Percentiles rank a stretch among this genome's conserved stretches.
Conservation (phyloP, 2,113 vertebrate species). For the Holacanthus passer region DNA sequence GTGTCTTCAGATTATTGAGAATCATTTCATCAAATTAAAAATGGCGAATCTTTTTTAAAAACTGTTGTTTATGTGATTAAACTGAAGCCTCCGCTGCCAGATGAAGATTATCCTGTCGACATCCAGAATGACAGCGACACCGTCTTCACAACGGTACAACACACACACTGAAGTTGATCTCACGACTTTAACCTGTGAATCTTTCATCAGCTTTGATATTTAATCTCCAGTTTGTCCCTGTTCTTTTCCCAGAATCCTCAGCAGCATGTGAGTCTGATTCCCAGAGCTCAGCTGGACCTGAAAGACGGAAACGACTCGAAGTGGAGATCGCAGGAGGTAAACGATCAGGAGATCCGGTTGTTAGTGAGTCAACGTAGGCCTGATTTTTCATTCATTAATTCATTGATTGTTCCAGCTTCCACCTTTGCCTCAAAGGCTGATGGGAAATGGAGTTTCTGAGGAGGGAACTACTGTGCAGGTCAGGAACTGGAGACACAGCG, state of each 20-base stretch:
- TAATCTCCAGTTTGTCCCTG: neutral
- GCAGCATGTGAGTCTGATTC: slow-evolving; percentile 64
- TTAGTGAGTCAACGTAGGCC: rapidly evolving
- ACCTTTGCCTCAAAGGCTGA: slow-evolving; percentile 36
- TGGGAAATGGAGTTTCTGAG: slow-evolving; percentile 70
- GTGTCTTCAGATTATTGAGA: no score
- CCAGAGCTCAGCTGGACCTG: slow-evolving; percentile 61
- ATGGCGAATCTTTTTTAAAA: neutral
- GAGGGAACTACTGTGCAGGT: neutral
- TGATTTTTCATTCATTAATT: neutral
- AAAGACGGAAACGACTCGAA: neutral
- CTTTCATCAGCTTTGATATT: no score
- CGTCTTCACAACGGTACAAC: slow-evolving; percentile 48
- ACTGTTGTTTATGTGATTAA: neutral
- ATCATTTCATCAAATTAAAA: no score
- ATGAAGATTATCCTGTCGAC: slow-evolving; percentile 86
- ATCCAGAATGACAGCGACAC: neutral
- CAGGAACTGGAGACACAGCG: slow-evolving; percentile 59
- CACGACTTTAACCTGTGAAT: neutral
- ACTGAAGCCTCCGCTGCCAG: slow-evolving; percentile 89
- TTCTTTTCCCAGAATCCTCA: slow-evolving; percentile 11
- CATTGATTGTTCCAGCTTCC: slow-evolving; percentile 22
- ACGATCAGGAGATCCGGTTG: neutral
- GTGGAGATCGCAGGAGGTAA: slow-evolving; percentile 52
- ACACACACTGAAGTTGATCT: neutral